Evolutionary conservation across 2,113 vertebrate species (phyloP), one percentile per base, ranked within the genome.

Genomic region (Rallus limicola): DNA sequence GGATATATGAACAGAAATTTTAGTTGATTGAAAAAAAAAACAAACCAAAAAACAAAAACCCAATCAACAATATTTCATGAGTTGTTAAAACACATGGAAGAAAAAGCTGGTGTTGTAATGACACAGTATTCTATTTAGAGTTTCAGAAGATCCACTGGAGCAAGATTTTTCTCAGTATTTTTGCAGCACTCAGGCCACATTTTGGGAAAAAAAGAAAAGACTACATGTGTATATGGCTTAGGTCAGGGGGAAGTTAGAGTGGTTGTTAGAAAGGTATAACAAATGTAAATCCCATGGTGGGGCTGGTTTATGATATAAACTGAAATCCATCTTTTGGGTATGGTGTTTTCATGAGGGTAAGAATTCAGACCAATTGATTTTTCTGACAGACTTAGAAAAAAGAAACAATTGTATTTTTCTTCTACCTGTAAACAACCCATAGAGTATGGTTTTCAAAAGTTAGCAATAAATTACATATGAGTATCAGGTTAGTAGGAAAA

Each of bases 11-110:
- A 40, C 13, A 55, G 10, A 16, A 59, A 9, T 36, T 16, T 69
- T 67, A 20, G 10, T 60, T 80, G 25, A 42, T 1, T 46, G 13
- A 72, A 86, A 68, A 7, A 40, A 36, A 36, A 36, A 36, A 36
- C 36, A 36, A 36, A 36, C 7, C 36, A 36, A 68, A 7, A 40
- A 76, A 53, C 0, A 34, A 40, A 71, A 28, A 12, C 6, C 13
- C 16, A 11, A 0, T 1, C 3, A 29, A 38, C 9, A 34, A 8
- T 56, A 56, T 52, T 60, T 75, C 1, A 0, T 5, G 6, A 29
- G 2, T 67, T 75, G 4, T 68, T 34, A 72, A 90, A 60, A 2
- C 15, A 53, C 52, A n/a, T 16, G 11, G 20, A 72, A 82, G 38
- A 69, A 72, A 65, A 5, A 2, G 1, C 1, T 5, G 5, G 3